phyloP scores from a whole-genome alignment of 2,113 vertebrate genomes.

The Carassius carassius region DNA sequence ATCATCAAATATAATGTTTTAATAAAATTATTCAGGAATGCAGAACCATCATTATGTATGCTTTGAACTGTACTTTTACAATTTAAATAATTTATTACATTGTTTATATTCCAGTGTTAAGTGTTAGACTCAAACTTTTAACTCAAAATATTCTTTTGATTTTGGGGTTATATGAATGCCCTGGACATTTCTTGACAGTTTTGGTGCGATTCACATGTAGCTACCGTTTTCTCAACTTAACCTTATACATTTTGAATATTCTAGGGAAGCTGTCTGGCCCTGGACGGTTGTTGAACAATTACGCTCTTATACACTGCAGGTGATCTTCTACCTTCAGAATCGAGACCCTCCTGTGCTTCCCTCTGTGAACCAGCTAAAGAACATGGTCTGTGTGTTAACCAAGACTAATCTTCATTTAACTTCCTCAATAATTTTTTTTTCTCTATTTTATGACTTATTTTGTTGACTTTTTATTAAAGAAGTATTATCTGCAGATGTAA shows the following conservation, averaged over 20 bases:
- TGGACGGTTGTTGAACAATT: slow-evolving; percentile 88
- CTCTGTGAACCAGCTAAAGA: slow-evolving; percentile 76
- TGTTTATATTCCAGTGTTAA: neutral
- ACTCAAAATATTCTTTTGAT: neutral
- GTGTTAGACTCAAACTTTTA: neutral
- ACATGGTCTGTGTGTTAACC: slow-evolving; percentile 78
- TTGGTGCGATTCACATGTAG: neutral
- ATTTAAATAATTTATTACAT: neutral
- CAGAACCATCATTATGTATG: neutral
- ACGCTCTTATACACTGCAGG: slow-evolving; percentile 85
- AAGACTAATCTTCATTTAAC: neutral
- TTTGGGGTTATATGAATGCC: neutral
- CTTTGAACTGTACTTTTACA: neutral
- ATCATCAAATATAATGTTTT: too few species aligned
- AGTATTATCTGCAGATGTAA: neutral
- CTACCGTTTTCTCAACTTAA: neutral
- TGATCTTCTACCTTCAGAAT: slow-evolving; percentile 90
- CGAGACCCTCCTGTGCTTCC: slow-evolving; percentile 82
- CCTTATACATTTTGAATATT: neutral
- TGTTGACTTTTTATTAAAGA: neutral
- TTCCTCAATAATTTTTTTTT: neutral
- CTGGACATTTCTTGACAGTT: neutral
- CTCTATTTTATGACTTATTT: neutral
- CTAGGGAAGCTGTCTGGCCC: slow-evolving; percentile 81
- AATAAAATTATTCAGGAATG: neutral